Evolutionary conservation across 2,888 invertebrate genomes (phyloP).

Genomic region (Crematogaster levior): DNA sequence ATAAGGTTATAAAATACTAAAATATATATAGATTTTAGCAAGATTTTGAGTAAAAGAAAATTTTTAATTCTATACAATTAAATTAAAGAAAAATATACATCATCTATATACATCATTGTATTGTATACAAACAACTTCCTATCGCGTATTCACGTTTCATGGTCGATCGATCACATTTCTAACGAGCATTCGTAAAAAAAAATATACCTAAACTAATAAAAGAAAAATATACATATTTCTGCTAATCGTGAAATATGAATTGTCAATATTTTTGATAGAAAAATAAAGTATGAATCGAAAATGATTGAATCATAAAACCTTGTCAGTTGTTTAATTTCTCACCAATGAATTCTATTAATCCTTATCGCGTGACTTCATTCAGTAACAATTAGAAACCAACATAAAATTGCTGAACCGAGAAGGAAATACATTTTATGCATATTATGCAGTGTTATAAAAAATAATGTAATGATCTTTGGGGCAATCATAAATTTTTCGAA

Average conservation of each 20-base stretch:
- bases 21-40: no score
- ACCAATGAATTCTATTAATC: slow-evolving; percentile 15
- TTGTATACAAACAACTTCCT: no score
- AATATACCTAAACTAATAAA: no score
- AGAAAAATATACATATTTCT: neutral
- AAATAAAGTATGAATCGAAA: neutral
- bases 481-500: neutral
- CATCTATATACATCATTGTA: no score
- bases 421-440: slow-evolving; percentile 5
- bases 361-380: neutral
- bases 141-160: neutral
- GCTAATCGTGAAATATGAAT: neutral
- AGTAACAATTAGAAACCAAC: slow-evolving; percentile 10
- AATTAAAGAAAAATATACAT: no score
- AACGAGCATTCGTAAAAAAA: slow-evolving; percentile 11
- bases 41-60: neutral
- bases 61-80: neutral
- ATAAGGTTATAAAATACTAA: no score
- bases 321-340: slow-evolving; percentile 15
- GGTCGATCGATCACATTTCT: neutral
- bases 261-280: slow-evolving; percentile 7
- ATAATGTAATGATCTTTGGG: neutral
- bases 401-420: neutral
- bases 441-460: neutral
- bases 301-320: slow-evolving; percentile 1